phyloP scores from a whole-genome alignment of 2,113 vertebrate genomes.

The Chionodraco myersi region DNA sequence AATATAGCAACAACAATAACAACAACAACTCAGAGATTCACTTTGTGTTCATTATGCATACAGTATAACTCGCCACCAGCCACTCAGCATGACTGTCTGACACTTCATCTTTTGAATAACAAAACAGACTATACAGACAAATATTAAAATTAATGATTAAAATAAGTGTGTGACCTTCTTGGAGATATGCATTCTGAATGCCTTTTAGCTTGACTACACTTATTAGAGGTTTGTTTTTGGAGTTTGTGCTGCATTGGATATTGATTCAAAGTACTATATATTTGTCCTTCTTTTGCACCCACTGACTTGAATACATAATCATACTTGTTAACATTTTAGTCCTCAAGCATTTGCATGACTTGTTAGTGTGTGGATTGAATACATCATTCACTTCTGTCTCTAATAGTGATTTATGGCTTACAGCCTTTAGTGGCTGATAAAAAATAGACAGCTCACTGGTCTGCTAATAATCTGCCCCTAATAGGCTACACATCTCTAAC shows the following conservation, averaged over 20 bases:
- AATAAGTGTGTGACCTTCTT: conserved; percentile 18
- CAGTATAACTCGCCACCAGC: not conserved
- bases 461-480: conserved; percentile 38
- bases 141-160: conserved; percentile 23
- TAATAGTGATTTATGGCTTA: conserved; percentile 62
- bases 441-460: conserved; percentile 60
- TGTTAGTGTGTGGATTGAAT: conserved; percentile 65
- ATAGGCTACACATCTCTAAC: conserved; percentile 18
- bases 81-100: not conserved
- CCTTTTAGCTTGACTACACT: conserved; percentile 10
- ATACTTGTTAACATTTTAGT: conserved; percentile 68
- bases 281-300: conserved; percentile 54
- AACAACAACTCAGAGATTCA: not conserved
- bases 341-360: conserved; percentile 55
- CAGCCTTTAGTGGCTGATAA: conserved; percentile 59
- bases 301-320: conserved; percentile 63
- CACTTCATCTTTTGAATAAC: not conserved
- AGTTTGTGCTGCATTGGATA: conserved; percentile 11
- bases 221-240: conserved; percentile 28
- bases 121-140: not conserved
- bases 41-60: too few species aligned
- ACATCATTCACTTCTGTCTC: conserved; percentile 61
- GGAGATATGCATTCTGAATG: conserved; percentile 1
- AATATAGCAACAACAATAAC: not conserved
- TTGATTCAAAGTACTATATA: conserved; percentile 46